phyloP scores from a whole-genome alignment of 37 sponge, comb jelly and placozoan genomes.

The Halisarca cf. caerulea region DNA sequence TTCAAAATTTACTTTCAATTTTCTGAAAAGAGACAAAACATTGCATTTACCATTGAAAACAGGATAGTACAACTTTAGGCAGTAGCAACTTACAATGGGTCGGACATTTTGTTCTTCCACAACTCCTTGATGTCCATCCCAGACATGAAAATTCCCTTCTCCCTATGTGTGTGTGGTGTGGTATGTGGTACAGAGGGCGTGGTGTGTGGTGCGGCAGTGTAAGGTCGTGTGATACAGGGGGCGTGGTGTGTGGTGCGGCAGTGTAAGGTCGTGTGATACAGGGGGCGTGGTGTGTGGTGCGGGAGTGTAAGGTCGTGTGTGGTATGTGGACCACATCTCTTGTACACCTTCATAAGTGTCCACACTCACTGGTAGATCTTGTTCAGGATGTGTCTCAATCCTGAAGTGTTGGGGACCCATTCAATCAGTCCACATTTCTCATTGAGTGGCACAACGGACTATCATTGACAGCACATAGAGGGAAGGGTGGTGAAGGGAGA shows the following conservation, averaged over 20 bases:
- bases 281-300: too few relatives aligned
- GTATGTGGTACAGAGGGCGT: too few relatives aligned
- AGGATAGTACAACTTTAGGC: neutral
- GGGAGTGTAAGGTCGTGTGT: too few relatives aligned
- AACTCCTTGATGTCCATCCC: slow-evolving; percentile 63
- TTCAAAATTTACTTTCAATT: slow-evolving; percentile 47
- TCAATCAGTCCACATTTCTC: slow-evolving; percentile 92
- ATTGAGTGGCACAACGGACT: slow-evolving; percentile 91
- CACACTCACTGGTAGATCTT: slow-evolving; percentile 72
- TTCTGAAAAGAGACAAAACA: slow-evolving; percentile 30
- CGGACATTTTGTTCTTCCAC: slow-evolving; percentile 7
- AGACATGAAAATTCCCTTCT: slow-evolving; percentile 53
- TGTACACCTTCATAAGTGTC: neutral
- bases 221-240: too few relatives aligned
- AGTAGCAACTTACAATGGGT: slow-evolving; percentile 37
- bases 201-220: too few relatives aligned
- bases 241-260: too few relatives aligned
- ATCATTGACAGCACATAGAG: too few relatives aligned
- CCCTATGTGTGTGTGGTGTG: slow-evolving; percentile 39
- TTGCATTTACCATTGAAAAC: neutral
- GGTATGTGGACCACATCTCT: neutral
- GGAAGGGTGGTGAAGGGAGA: too few relatives aligned
- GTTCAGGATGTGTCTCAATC: slow-evolving; percentile 64
- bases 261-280: too few relatives aligned
- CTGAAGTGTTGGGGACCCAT: slow-evolving; percentile 87